Conservation (phyloP, 2,888 invertebrate species). For the Ochropleura plecta region DNA sequence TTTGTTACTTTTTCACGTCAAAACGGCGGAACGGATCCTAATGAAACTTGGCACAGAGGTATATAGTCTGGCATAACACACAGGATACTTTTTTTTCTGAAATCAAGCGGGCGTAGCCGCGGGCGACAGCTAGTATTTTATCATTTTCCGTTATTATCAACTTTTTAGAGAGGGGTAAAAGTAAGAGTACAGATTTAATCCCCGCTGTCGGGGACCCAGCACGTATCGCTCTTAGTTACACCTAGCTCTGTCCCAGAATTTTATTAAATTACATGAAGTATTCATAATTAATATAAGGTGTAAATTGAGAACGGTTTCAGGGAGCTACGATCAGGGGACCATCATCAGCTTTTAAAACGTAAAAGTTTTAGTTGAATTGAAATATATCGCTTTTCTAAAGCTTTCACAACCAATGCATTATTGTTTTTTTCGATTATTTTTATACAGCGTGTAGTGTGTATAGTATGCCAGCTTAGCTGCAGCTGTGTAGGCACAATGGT, state of each 20-base stretch:
- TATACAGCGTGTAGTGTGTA: neutral
- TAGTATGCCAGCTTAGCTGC: no score
- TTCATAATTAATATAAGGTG: constrained; percentile 37
- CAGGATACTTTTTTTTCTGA: no score
- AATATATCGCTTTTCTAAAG: neutral
- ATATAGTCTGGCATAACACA: no score
- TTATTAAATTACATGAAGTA: constrained; percentile 44
- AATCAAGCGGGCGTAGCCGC: no score
- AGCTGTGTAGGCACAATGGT: no score
- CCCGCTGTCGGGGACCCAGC: constrained; percentile 61
- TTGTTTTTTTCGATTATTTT: neutral
- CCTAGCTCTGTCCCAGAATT: constrained; percentile 44
- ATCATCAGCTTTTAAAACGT: neutral
- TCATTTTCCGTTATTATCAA: constrained; percentile 52
- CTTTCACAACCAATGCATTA: neutral
- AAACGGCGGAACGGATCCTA: no score
- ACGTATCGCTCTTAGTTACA: constrained; percentile 62
- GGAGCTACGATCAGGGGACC: neutral
- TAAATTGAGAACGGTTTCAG: neutral
- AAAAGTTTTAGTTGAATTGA: neutral
- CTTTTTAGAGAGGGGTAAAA: constrained; percentile 52
- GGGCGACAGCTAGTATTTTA: constrained; percentile 29
- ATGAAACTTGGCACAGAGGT: no score
- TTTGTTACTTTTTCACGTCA: no score
- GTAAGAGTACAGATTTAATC: constrained; percentile 62